A percentile compares a stretch with the other conserved stretches of the same genome.
phyloP scores from a whole-genome alignment of 2,797 vertebrate genomes.

The Melanotaenia trifasciata region DNA sequence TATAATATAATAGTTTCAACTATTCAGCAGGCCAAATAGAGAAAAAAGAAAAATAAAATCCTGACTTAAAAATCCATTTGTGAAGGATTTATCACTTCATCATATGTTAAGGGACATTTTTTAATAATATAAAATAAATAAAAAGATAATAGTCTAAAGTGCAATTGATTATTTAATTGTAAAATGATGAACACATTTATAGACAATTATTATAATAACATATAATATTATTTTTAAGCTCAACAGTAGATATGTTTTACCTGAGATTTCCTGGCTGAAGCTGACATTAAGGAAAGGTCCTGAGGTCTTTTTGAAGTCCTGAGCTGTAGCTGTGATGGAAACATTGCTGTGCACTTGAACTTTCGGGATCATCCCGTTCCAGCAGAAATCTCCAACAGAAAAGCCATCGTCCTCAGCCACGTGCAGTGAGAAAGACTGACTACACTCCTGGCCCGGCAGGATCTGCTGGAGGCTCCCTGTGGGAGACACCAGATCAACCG shows the following conservation, averaged over 20 bases:
- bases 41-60: neutral
- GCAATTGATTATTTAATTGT: neutral
- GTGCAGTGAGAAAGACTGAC: slow-evolving; percentile 65
- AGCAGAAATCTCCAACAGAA: slow-evolving; percentile 88
- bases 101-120: neutral
- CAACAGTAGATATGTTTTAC: slow-evolving; percentile 67
- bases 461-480: slow-evolving; percentile 84
- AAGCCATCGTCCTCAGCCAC: slow-evolving; percentile 60
- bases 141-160: neutral
- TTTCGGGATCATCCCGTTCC: slow-evolving; percentile 83
- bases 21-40: no score
- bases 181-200: neutral
- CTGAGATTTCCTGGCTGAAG: slow-evolving; percentile 85
- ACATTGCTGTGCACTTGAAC: slow-evolving; percentile 88
- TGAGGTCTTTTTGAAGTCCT: slow-evolving; percentile 63
- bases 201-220: neutral
- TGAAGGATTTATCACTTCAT: neutral
- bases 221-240: neutral
- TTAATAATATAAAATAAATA: neutral
- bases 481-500: slow-evolving; percentile 79
- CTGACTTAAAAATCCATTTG: neutral
- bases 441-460: slow-evolving; percentile 82
- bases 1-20: no score
- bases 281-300: slow-evolving; percentile 82
- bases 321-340: slow-evolving; percentile 78